Conservation (phyloP, 1,140 invertebrate species). For the Rhopalosiphum maidis region DNA sequence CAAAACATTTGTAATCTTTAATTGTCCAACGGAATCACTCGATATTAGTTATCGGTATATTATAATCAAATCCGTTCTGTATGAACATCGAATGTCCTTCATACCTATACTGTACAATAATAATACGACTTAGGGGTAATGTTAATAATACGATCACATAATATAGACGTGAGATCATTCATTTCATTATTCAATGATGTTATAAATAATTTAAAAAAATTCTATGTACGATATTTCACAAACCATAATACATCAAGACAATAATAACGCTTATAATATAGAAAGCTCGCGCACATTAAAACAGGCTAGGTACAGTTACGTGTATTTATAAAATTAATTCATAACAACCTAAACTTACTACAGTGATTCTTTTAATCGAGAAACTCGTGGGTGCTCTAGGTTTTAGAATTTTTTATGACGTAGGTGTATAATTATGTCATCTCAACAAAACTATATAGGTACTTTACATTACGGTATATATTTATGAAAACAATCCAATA, state of each 20-base stretch:
- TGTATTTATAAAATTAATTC: background rate
- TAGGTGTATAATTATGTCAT: too few relatives aligned
- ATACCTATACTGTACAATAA: background rate
- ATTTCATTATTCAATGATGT: background rate
- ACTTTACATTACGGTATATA: too few relatives aligned
- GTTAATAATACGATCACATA: background rate
- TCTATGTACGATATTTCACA: too few relatives aligned
- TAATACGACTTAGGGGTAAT: background rate
- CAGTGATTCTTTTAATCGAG: background rate
- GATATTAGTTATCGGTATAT: background rate
- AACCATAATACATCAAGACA: too few relatives aligned
- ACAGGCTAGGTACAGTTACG: background rate
- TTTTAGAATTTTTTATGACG: too few relatives aligned
- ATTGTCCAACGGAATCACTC: background rate
- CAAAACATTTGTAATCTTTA: background rate
- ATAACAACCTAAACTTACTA: background rate
- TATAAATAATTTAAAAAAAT: background rate
- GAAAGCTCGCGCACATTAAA: background rate
- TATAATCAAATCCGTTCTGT: background rate
- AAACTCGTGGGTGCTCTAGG: too few relatives aligned
- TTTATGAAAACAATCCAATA: too few relatives aligned
- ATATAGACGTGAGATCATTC: background rate
- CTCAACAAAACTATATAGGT: too few relatives aligned
- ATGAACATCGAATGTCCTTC: background rate
- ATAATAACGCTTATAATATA: too few relatives aligned